A percentile compares a stretch with the other conserved stretches of the same genome.
These are phyloP conservation scores for Dasysyrphus tricinctus DNA, from an alignment of 2,888 invertebrate genomes.

Conservation along the genomic window DNA sequence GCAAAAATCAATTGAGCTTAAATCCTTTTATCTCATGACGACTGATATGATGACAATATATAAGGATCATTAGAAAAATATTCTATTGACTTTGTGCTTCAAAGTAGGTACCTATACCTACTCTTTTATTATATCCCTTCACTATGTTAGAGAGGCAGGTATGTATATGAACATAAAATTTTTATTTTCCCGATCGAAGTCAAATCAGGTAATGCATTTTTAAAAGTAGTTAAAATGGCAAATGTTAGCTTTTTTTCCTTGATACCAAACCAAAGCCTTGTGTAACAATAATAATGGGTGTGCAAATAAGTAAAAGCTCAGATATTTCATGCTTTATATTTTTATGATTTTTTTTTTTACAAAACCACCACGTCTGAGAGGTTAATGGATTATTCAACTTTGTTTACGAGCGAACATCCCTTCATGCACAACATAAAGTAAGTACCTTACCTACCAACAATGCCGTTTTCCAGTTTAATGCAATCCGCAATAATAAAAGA, in stretches of 20 bases:
- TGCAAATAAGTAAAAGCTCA: slow-evolving; percentile 26
- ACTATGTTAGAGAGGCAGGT: not conserved
- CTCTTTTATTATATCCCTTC: not conserved
- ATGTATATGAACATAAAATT: not conserved
- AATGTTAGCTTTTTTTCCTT: slow-evolving; percentile 10
- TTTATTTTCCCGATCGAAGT: not conserved
- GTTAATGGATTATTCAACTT: slow-evolving; percentile 74
- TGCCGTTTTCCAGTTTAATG: slow-evolving; percentile 55
- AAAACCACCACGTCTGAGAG: slow-evolving; percentile 61
- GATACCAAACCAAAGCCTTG: not conserved
- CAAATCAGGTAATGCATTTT: slow-evolving; percentile 34
- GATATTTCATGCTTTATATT: slow-evolving; percentile 13
- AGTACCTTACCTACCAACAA: slow-evolving; percentile 43
- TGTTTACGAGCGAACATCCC: slow-evolving; percentile 56
- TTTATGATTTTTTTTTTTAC: slow-evolving; percentile 6
- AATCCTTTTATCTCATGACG: not conserved
- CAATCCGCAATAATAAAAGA: slow-evolving; percentile 52
- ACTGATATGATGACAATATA: not conserved
- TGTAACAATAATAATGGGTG: slow-evolving; percentile 7
- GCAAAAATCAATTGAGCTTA: not conserved
- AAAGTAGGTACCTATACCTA: slow-evolving; percentile 5
- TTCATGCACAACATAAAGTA: slow-evolving; percentile 22
- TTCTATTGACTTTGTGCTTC: slow-evolving; percentile 12
- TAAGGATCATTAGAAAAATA: not conserved
- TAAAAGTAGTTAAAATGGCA: not conserved